Evolutionary conservation across 2,113 vertebrate genomes (phyloP), one percentile per base, ranked within the genome.

Genomic region (Pelusios castaneus): DNA sequence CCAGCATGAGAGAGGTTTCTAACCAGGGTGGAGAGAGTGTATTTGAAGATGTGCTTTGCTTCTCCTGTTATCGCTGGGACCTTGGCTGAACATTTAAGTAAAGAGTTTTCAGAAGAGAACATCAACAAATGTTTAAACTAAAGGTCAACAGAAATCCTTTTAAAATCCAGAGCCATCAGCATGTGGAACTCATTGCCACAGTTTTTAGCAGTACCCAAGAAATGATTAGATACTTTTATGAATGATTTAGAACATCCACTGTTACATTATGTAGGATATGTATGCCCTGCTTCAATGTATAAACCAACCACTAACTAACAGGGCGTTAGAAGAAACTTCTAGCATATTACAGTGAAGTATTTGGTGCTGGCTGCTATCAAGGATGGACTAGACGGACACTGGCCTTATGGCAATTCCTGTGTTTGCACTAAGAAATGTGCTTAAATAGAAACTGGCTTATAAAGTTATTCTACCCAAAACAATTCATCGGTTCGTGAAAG

Each of bases 1-100:
- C 63, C 87, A 52, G 77, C 43, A 77, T 83, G 49, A 86, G 89
- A 79, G 25, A 86, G 41, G 17, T 87, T 91, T 96, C 83, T 84
- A 52, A 84, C 43, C 82, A 47, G 56, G n/a, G 41, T 22, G 12
- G 45, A 11, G 38, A 45, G 31, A 82, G 84, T 54, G 56, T 51
- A 41, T 31, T 89, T 85, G 16, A 75, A 77, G 87, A 60, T 90
- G 58, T 85, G 67, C 67, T 84, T 84, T 51, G 82, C 63, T 75
- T 21, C 92, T 90, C 27, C 47, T 94, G 86, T 82, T 88, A 52
- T 45, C 88, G 3, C 55, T 79, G 14, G 6, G 47, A 38, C 79
- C 58, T 77, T 51, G 22, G 13, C 80, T 77, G 56, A 94, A 76
- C 47, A 21, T 70, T 16, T 45, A 83, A n/a, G 52, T 60, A n/a